Conservation (phyloP, 2,113 vertebrate genomes). For the Elephas maximus region DNA sequence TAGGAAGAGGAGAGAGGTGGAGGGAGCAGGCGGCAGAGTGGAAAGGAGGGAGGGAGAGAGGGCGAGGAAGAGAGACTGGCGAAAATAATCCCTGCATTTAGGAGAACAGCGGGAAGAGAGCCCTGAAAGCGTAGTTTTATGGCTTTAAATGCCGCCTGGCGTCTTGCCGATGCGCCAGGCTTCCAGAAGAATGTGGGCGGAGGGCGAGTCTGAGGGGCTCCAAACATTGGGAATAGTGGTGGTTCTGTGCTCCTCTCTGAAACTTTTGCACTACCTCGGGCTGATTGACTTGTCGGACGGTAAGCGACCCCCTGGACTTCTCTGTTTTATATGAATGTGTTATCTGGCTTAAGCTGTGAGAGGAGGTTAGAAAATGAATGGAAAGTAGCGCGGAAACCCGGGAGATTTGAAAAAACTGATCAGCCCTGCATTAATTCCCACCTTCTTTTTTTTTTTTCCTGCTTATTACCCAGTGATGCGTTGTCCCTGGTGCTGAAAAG, state of each 20-base stretch:
- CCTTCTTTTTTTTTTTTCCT: background rate
- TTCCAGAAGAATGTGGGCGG: constrained; percentile 85
- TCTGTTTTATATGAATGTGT: constrained; percentile 6
- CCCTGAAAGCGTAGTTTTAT: constrained; percentile 67
- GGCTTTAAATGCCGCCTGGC: constrained; percentile 69
- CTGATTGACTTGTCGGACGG: constrained; percentile 94
- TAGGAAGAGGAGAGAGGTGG: constrained; percentile 40
- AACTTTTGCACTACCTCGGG: constrained; percentile 95
- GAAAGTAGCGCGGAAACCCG: background rate
- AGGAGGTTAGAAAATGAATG: constrained; percentile 26
- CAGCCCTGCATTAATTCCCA: accelerated
- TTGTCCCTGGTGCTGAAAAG: constrained; percentile 70
- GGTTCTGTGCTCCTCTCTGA: constrained; percentile 93
- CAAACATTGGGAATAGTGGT: constrained; percentile 93
- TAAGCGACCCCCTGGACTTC: constrained; percentile 89
- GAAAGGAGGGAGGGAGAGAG: constrained; percentile 68
- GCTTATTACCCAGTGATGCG: accelerated
- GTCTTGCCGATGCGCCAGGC: constrained; percentile 59
- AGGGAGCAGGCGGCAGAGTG: constrained; percentile 64
- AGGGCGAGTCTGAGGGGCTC: constrained; percentile 92
- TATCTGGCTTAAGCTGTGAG: background rate
- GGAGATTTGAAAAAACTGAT: background rate
- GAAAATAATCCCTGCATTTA: constrained; percentile 71
- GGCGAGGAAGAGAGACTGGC: constrained; percentile 65
- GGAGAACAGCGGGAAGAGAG: constrained; percentile 73